Evolutionary conservation across 2,888 invertebrate genomes (phyloP).

Genomic region (Volucella inanis): DNA sequence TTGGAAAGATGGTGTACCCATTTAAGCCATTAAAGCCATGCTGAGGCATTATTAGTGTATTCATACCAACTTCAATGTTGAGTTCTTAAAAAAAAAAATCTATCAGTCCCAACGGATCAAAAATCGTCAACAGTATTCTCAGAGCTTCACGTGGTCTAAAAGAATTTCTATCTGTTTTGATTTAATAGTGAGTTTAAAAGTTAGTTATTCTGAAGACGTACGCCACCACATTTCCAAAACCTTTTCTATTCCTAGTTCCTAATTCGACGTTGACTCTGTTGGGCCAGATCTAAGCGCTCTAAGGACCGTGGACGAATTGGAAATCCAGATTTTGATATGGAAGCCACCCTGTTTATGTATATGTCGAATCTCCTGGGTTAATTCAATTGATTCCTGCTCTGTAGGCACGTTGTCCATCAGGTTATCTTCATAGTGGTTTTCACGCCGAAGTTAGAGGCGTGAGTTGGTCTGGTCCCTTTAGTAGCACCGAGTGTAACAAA

Average conservation of each 20-base stretch:
- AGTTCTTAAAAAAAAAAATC: background rate
- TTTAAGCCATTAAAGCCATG: background rate
- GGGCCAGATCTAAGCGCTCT: background rate
- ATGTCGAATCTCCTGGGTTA: background rate
- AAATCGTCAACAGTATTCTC: background rate
- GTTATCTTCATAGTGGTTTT: background rate
- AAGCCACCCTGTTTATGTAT: background rate
- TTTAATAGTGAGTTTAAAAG: background rate
- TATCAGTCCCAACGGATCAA: conserved; percentile 2
- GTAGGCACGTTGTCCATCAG: background rate
- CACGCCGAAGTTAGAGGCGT: background rate
- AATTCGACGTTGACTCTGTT: no score
- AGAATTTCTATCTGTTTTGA: background rate
- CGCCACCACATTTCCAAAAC: no score
- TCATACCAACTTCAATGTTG: background rate
- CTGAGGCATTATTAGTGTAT: no score
- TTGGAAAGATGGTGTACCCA: background rate
- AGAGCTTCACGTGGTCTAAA: background rate
- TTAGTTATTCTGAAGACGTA: no score
- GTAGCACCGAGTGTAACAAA: conserved; percentile 76
- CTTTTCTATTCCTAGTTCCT: background rate
- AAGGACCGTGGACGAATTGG: background rate
- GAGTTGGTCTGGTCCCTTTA: conserved; percentile 76
- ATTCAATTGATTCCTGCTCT: no score
- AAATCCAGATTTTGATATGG: background rate